Base-by-base conservation (phyloP, 1,140 invertebrate genomes). In the Mercenaria mercenaria region DNA sequence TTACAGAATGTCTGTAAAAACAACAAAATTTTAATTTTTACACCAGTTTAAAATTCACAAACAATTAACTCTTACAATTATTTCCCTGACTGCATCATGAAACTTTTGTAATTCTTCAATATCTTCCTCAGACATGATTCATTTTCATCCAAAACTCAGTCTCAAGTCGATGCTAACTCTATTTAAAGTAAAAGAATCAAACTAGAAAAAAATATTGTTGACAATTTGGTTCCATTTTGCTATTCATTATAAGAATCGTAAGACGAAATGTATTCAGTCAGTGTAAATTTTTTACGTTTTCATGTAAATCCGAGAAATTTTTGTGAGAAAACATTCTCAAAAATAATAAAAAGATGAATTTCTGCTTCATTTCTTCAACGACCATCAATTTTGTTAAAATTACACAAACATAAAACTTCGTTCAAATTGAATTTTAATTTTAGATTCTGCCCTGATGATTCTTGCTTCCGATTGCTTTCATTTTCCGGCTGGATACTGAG, bases 11-110 rank as follows among this genome's bases (percentile, higher is more conserved):
- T n/a, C n/a, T n/a, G n/a, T n/a, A n/a, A n/a, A n/a, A n/a, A n/a
- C n/a, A n/a, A n/a, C n/a, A n/a, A n/a, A n/a, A n/a, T n/a, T n/a
- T n/a, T n/a, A n/a, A n/a, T n/a, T n/a, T n/a, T n/a, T n/a, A n/a
- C n/a, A n/a, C n/a, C n/a, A n/a, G n/a, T n/a, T n/a, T n/a, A n/a
- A n/a, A n/a, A n/a, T n/a, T n/a, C n/a, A n/a, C n/a, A n/a, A n/a
- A n/a, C n/a, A n/a, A n/a, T 47, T 6, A 47, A 47, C 6, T 89
- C 92, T 93, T 91, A 99, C 98, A 93, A 99, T 98, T 96, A 99
- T 98, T 96, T 99, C 98, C 91, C 98, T 96, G 86, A 99, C 98
- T 94, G 98, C 98, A 95, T 98, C 98, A 96, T 99, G 98, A 96
- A 99, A 99, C 89, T 92, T 91, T 23, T 92, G 77, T 23, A 92